Conservation (phyloP, 2,797 vertebrate species). For the Typhlichthys subterraneus region DNA sequence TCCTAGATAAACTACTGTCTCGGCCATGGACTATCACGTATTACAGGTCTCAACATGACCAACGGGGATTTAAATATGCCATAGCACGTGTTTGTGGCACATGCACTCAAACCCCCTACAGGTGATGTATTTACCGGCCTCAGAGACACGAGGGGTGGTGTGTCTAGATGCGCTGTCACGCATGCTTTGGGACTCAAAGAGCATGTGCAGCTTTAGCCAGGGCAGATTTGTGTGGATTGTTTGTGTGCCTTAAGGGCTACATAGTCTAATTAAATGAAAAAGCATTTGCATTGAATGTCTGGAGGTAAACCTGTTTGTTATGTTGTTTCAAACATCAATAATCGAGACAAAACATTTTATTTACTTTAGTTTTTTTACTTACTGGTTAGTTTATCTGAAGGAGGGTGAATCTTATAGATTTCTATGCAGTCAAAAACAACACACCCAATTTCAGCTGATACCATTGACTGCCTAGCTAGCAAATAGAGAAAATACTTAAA, state of each 20-base stretch:
- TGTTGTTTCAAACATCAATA: slow-evolving; percentile 5
- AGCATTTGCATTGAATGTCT: slow-evolving; percentile 34
- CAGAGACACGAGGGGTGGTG: not conserved
- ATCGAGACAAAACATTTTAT: no score
- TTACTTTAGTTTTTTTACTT: no score
- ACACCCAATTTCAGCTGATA: no score
- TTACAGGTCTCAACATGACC: slow-evolving; percentile 5
- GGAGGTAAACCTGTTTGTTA: slow-evolving; percentile 46
- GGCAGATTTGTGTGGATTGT: slow-evolving; percentile 67
- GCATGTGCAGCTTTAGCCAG: slow-evolving; percentile 43
- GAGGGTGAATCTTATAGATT: no score
- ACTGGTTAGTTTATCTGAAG: no score
- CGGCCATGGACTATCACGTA: no score
- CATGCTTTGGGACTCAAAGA: slow-evolving; percentile 52
- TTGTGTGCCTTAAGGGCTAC: not conserved
- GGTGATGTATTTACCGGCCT: not conserved
- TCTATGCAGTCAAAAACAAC: no score
- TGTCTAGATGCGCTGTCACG: slow-evolving; percentile 10
- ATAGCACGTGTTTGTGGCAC: slow-evolving; percentile 9
- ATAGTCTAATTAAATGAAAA: slow-evolving; percentile 69
- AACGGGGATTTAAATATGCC: not conserved
- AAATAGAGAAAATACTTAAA: no score
- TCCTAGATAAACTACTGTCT: not conserved
- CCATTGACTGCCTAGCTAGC: no score
- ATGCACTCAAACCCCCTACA: slow-evolving; percentile 6